Base-by-base conservation (phyloP, 2,888 invertebrate species). In the Podabrus alpinus region DNA sequence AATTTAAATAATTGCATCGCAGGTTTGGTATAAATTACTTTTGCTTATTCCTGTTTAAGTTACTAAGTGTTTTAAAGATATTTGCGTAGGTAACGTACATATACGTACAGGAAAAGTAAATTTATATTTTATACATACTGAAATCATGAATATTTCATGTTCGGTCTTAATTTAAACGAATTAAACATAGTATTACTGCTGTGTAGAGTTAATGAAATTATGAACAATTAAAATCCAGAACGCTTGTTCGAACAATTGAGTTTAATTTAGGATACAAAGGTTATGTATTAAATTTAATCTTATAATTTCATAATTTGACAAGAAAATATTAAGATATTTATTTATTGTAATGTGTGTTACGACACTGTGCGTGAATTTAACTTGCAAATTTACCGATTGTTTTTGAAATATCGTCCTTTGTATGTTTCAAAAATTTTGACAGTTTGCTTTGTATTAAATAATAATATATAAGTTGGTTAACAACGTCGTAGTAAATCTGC, bases 171-270 rank as follows among this genome's bases (percentile, higher is more conserved):
- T 61, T 13, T 21, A 68, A 45, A 68, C 45, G 62, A 60, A 72
- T 29, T 62, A 21, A 72, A 72, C 62, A 15, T 19, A 16, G 62
- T 62, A 29, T 60, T 68, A 61, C 61, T 16, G 21, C 66, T 25
- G 29, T 29, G 45, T 29, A 29, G 61, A 59, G 24, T 62, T 72
- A 68, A 68, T 62, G 61, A 62, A 72, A 68, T 72, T 72, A 72
- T 68, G 62, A 72, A 66, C 67, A 67, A 72, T 72, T 72, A 68
- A 59, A 62, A 72, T 68, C 72, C 66, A 16, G 60, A 71, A 67
- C 71, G 66, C 60, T 66, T 67, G 71, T 67, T 71, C 71, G 25
- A 25, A 71, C 71, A 71, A 71, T 71, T 71, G 59, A 45, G 67
- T 72, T 61, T 67, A 72, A 72, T 72, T 72, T 68, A 72, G 61